Base-by-base conservation (phyloP, 2,888 invertebrate species). In the Synergus laeviventris region DNA sequence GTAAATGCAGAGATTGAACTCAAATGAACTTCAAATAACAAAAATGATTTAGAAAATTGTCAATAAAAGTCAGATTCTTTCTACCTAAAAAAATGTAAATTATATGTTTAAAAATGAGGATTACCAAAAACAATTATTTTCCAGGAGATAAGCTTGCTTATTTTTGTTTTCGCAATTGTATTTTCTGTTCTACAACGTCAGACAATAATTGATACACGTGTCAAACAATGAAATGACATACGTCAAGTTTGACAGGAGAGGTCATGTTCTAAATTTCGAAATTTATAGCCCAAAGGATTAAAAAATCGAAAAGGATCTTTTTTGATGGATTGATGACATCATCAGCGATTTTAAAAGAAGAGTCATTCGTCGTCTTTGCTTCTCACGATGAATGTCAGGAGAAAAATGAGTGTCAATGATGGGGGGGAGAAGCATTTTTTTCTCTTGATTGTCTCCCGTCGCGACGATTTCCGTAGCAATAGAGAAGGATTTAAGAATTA, bases 181-280 rank as follows among this genome's bases (percentile, higher is more conserved):
- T 42, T 66, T 66, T 62, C 38, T 24, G 24, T 0, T 24, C 16
- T 45, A 39, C 31, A 45, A 45, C 66, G 66, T 66, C 66, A 66
- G 16, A 54, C 54, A 54, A 18, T 66, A 8, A 21, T 24, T 66
- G 66, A 45, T 66, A 66, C 66, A 66, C 66, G 66, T 66, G 66
- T 66, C 66, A 45, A 42, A 66, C 64, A 66, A 66, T 66, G 54
- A n/a, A 54, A 54, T 18, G n/a, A 49, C 18, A 66, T 42, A 66
- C 64, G 21, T 66, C 42, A 66, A 66, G n/a, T 49, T 54, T 70
- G 49, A 70, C 70, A 70, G 49, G 31, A 70, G 31, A 49, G 70
- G 70, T 70, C 49, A 45, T 36, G 31, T 24, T 49, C 49, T 24
- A 11, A 70, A 70, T 49, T 70, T 70, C n/a, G 31, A 36, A 70